Evolutionary conservation across 2,113 vertebrate species (phyloP).

Genomic region (Percopsis transmontana): DNA sequence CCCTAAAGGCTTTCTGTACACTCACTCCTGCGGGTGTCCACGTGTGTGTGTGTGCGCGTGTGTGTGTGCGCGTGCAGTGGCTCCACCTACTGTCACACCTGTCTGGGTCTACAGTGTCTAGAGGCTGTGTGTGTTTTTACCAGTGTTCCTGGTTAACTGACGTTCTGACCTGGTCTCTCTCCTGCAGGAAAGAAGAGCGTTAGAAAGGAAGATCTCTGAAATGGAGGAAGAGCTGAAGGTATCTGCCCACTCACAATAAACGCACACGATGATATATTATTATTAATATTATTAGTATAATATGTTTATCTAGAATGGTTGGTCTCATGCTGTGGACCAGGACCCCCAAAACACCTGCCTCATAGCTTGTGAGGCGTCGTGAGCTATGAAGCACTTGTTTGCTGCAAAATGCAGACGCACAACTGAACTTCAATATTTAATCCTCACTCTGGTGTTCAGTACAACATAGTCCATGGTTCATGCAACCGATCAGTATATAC

Average conservation of each 20-base stretch:
- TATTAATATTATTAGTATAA: too few relatives aligned
- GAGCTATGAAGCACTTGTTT: too few relatives aligned
- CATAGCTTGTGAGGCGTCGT: too few relatives aligned
- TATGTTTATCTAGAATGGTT: too few relatives aligned
- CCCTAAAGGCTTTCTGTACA: constrained; percentile 55
- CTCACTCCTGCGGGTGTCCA: constrained; percentile 60
- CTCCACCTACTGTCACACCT: constrained; percentile 34
- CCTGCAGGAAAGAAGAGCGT: constrained; percentile 96
- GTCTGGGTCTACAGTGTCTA: neutral
- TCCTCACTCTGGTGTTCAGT: too few relatives aligned
- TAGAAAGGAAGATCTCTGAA: constrained; percentile 99
- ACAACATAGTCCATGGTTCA: too few relatives aligned
- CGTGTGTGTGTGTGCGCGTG: constrained; percentile 33
- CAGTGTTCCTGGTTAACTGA: neutral
- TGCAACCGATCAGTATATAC: too few relatives aligned
- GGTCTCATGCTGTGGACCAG: too few relatives aligned
- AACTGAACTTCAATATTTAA: too few relatives aligned
- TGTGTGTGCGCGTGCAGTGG: constrained; percentile 16
- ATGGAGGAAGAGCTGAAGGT: constrained; percentile 99
- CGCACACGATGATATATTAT: too few relatives aligned
- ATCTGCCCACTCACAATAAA: constrained; percentile 22
- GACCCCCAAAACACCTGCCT: too few relatives aligned
- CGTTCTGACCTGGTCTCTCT: neutral
- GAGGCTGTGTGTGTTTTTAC: neutral
- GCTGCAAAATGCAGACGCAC: too few relatives aligned